Evolutionary conservation across 23 tunicate species (phyloP).

Genomic region (Corella eumyota): DNA sequence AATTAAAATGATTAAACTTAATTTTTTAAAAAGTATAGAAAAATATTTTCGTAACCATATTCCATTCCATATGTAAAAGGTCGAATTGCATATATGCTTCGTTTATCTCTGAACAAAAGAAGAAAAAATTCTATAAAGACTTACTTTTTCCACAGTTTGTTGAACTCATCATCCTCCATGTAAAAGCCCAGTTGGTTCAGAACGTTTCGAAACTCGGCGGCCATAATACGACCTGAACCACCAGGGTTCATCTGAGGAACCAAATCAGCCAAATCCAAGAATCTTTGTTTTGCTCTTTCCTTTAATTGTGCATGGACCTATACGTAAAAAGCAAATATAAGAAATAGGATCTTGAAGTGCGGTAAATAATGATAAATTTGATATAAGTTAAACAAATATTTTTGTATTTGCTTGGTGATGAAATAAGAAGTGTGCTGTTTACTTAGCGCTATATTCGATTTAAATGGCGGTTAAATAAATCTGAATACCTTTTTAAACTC

Average conservation of each 20-base stretch:
- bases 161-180: conserved; percentile 85
- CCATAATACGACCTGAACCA: conserved; percentile 70
- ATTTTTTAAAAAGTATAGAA: not conserved
- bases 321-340: not conserved
- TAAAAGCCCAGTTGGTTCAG: conserved; percentile 73
- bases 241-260: conserved; percentile 94
- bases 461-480: not conserved
- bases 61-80: not conserved
- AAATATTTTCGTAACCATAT: too few species aligned
- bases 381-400: not conserved
- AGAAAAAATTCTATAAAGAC: too few species aligned
- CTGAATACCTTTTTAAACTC: too few species aligned
- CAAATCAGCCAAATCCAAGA: conserved; percentile 76
- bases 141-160: conserved; percentile 80
- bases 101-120: too few species aligned
- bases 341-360: not conserved
- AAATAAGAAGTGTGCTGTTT: not conserved
- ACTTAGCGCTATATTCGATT: not conserved
- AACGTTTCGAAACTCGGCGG: conserved; percentile 72
- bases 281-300: conserved; percentile 83
- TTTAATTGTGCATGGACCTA: conserved; percentile 82
- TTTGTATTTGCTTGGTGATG: not conserved
- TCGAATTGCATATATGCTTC: not conserved
- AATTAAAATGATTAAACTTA: not conserved
- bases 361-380: not conserved